A percentile compares a stretch with the other conserved stretches of the same genome.
These are phyloP conservation scores for Bursaphelenchus mucronatus DNA, from an alignment of 1,140 invertebrate species.

Conservation along the genomic window DNA sequence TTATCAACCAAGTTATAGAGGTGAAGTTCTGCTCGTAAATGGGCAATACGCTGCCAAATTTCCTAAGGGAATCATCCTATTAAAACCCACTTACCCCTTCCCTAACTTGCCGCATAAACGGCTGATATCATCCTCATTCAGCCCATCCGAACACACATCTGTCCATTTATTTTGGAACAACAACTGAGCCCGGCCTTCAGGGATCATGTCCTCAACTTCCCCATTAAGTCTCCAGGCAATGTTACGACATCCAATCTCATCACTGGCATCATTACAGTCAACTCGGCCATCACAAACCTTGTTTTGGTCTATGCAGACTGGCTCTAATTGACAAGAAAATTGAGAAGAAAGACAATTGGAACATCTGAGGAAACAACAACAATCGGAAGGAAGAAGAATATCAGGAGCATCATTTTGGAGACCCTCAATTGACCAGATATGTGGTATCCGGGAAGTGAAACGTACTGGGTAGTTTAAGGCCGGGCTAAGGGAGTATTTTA, in stretches of 20 bases:
- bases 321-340: conserved; percentile 23
- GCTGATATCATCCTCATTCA: conserved; percentile 14
- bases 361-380: conserved; percentile 22
- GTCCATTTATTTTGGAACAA: conserved; percentile 17
- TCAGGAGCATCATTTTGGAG: not conserved
- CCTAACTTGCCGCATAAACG: conserved; percentile 11
- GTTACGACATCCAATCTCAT: conserved; percentile 25
- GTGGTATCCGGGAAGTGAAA: not conserved
- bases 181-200: conserved; percentile 23
- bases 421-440: too few species aligned
- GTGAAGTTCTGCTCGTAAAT: conserved; percentile 17
- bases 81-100: not conserved
- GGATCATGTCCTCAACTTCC: not conserved
- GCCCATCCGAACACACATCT: conserved; percentile 26
- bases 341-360: conserved; percentile 20
- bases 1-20: conserved; percentile 15
- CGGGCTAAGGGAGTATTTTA: conserved; percentile 4
- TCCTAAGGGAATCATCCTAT: not conserved
- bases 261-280: conserved; percentile 26
- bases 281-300: conserved; percentile 18
- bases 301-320: conserved; percentile 3
- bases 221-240: conserved; percentile 13
- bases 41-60: conserved; percentile 8
- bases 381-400: not conserved
- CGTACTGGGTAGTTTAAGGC: not conserved